A percentile compares a stretch with the other conserved stretches of the same genome.
Evolutionary conservation across 2,113 vertebrate genomes (phyloP).

Genomic region (Cygnus buccinator): DNA sequence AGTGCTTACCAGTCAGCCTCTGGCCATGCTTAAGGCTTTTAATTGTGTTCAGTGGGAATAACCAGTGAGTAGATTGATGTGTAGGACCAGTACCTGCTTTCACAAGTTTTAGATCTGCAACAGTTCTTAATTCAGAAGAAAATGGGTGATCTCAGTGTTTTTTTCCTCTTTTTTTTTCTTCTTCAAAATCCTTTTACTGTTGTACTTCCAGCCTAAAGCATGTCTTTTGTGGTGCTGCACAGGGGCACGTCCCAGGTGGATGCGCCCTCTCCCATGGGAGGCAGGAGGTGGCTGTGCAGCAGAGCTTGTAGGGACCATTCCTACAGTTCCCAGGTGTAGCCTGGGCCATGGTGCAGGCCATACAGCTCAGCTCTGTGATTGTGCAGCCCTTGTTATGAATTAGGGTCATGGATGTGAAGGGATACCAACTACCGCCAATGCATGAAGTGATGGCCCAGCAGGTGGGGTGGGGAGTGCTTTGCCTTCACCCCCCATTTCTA

Average conservation of each 20-base stretch:
- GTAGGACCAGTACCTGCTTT: neutral
- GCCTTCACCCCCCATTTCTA: neutral
- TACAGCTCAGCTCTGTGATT: neutral
- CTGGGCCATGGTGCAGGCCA: neutral
- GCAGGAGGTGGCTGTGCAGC: neutral
- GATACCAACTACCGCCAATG: accelerated
- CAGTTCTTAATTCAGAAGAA: neutral
- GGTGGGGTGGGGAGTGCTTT: neutral
- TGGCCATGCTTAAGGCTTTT: neutral
- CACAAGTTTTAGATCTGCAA: neutral
- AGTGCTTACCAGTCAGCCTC: neutral
- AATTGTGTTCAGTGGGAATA: neutral
- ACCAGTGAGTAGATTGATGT: neutral
- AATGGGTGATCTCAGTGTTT: neutral
- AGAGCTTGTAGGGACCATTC: no score
- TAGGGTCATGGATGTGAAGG: neutral
- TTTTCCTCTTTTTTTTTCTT: no score
- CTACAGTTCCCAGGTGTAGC: no score
- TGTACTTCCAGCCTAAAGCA: neutral
- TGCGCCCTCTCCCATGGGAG: neutral
- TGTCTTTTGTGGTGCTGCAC: accelerated
- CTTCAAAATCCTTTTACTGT: neutral
- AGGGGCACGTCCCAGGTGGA: no score
- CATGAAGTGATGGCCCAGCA: neutral
- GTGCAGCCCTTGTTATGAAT: no score